Evolutionary conservation across 2,797 vertebrate genomes (phyloP), one percentile per base, ranked within the genome.

Genomic region (Sardinella longiceps): DNA sequence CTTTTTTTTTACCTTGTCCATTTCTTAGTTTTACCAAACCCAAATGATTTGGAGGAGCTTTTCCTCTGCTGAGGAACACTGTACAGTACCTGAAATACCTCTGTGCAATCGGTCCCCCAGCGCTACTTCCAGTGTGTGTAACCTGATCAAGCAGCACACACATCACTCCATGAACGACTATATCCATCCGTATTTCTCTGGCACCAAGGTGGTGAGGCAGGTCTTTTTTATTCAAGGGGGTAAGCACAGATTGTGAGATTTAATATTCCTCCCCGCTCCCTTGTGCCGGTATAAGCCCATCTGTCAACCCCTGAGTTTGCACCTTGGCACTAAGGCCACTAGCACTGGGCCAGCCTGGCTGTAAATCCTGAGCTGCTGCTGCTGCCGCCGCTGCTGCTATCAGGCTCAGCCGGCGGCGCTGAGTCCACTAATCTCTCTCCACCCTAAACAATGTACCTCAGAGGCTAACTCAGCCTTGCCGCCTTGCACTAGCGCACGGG

Each of bases 291-390:
- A 20, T 43, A 77, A 39, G 9, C 70, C 70, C 70, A 77, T 77
- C 70, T 77, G 70, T 77, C 70, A 77, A 77, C 12, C 33, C 33
- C 70, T 33, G 33, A 39, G 70, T 23, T 39, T 43, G 70, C 15
- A 39, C 33, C 70, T 37, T 77, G 33, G 7, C 37, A 6, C 33
- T 3, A 18, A 18, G 70, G 33, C 33, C 33, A 77, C 15, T 77
- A 23, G 15, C 70, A 37, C 25, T 2, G 18, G 70, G 70, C 70
- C 37, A 2, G 15, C 70, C 37, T 0, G 15, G 70, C 70, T 39
- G 70, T 77, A 77, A 77, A 77, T 77, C 70, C 70, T 77, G 33
- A 77, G 70, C 37, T 77, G 70, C 70, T 46, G 39, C 39, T 74
- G 66, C 37, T 74, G n/a, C n/a, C n/a, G 70, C 37, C 43, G 70